Percentiles rank a stretch among this genome's conserved stretches.
phyloP scores from a whole-genome alignment of 2,797 vertebrate genomes.

The Galago senegalensis region DNA sequence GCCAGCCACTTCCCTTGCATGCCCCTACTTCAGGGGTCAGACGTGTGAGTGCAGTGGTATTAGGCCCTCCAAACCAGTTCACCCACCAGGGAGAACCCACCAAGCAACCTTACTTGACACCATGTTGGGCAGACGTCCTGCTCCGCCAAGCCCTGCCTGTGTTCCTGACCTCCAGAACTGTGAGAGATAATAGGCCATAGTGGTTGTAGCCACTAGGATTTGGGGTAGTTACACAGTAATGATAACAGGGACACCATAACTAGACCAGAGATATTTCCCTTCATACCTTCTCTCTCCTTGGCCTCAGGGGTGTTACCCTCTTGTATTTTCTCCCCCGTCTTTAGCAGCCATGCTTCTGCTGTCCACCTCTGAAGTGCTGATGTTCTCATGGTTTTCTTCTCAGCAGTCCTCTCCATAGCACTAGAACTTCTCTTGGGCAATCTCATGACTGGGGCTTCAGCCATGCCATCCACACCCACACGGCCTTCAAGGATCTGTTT shows the following conservation, averaged over 20 bases:
- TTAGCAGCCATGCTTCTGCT: neutral
- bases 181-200: neutral
- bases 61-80: neutral
- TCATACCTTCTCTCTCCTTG: neutral
- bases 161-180: neutral
- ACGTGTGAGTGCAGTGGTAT: neutral
- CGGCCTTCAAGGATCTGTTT: neutral
- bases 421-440: neutral
- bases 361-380: neutral
- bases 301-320: neutral
- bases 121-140: neutral
- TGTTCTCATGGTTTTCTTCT: neutral
- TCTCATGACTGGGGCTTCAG: neutral
- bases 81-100: neutral
- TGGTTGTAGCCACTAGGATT: neutral
- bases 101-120: neutral
- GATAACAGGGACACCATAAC: neutral
- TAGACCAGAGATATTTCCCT: neutral
- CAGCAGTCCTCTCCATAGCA: fast-evolving
- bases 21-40: neutral
- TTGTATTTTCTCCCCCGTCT: neutral
- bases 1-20: neutral
- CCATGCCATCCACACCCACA: too few species aligned
- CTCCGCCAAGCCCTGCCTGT: too few species aligned
- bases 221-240: neutral